Base-by-base conservation (phyloP, 1,140 invertebrate species). In the Leptinotarsa defecta region DNA sequence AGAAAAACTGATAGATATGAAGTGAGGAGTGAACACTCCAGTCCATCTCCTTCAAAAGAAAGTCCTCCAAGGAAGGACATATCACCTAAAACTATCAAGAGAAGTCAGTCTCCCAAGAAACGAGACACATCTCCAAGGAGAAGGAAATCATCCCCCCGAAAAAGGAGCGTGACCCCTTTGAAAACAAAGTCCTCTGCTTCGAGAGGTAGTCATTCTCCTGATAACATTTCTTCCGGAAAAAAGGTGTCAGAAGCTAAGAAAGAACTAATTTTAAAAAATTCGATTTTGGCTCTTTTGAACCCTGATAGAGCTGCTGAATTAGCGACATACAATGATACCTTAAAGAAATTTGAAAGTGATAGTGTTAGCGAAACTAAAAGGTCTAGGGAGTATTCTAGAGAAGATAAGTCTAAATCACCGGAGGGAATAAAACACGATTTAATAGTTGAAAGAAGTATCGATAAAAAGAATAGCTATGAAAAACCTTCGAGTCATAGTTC, bases 121-220 rank as follows among this genome's bases (percentile, higher is more conserved):
- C 88, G 87, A 80, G 86, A 87, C 61, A 87, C 87, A 75, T 86
- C 87, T 15, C 73, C 73, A 63, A 79, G 34, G 43, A 70, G 22
- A 17, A 20, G 48, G 74, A 68, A 63, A 17, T 57, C n/a, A 19
- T 57, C 52, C 68, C 72, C 43, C 15, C 74, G 64, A 4, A 74
- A 74, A 73, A 73, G 81, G 15, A 68, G 57, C 68, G 75, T 62
- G 64, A 74, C 77, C 77, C 68, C 71, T 19, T 19, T 17, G n/a
- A 57, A 57, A 57, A 69, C 52, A 69, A 73, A 19, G 48, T 71
- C 74, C 4, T 22, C 57, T 70, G 6, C 11, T 4, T 65, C 11
- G 0, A 71, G 6, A 17, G 6, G 52, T 17, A 57, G 52, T n/a
- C 52, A 8, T 57, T 57, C 52, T 57, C 52, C 13, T 67, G 68